Base-by-base conservation (phyloP, 2,888 invertebrate species). In the Leptopterna dolabrata region DNA sequence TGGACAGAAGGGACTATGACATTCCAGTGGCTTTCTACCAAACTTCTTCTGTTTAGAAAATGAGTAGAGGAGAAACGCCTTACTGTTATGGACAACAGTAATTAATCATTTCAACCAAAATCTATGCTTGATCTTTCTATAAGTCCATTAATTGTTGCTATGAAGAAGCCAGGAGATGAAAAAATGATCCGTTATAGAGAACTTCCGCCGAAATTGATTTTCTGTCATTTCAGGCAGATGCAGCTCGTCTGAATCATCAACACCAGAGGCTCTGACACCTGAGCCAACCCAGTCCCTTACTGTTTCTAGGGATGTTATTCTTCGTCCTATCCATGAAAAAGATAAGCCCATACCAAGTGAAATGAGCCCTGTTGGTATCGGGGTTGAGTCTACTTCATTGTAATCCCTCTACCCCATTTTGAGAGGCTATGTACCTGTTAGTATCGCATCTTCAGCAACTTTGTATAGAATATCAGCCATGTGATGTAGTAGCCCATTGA, bases 171-270 rank as follows among this genome's bases (percentile, higher is more conserved):
- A n/a, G n/a, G n/a, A n/a, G n/a, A n/a, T n/a, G n/a, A n/a, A n/a
- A n/a, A n/a, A n/a, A n/a, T n/a, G n/a, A n/a, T n/a, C n/a, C n/a
- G n/a, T n/a, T n/a, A n/a, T n/a, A n/a, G 36, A 36, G 36, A 36
- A 36, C n/a, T n/a, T n/a, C n/a, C n/a, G n/a, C n/a, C n/a, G n/a
- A 36, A 36, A 36, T 36, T 36, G 36, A 36, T 4, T 36, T 36
- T 36, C 7, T 36, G 36, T 36, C 2, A 47, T 47, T 47, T 13
- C 16, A 47, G 51, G 24, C 7, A 93, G 94, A 91, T 93, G 94
- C 0, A 93, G 93, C 89, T 93, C 93, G 24, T 94, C 94, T 16
- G 94, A 94, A 78, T 94, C 93, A 82, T 94, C 93, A 87, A 94
- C 94, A 29, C 94, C 94, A 11, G 94, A 93, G 90, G 93, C 93